phyloP scores from a whole-genome alignment of 2,113 vertebrate genomes.

The Artemisiospiza belli region DNA sequence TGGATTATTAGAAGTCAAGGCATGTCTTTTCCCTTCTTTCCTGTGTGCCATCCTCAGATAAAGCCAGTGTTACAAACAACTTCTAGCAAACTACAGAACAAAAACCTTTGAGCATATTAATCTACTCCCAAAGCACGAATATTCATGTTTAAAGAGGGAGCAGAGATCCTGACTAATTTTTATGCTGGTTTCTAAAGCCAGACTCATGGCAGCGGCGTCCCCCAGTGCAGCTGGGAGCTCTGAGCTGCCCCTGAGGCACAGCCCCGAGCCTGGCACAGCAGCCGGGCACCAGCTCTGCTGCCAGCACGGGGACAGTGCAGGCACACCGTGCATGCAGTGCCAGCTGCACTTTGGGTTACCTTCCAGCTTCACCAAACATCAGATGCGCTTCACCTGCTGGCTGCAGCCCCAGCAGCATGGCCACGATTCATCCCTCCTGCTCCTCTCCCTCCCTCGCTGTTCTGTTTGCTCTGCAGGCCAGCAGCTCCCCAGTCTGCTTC shows the following conservation, averaged over 20 bases:
- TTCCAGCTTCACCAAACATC: rapidly evolving
- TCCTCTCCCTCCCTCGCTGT: not conserved
- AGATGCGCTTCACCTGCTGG: not conserved
- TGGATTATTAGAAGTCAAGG: not conserved
- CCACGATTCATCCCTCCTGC: not conserved
- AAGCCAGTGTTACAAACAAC: not conserved
- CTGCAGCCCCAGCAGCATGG: not conserved
- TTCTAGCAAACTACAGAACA: not conserved
- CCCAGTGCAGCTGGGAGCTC: rapidly evolving
- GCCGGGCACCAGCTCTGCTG: not conserved
- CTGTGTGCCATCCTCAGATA: not conserved
- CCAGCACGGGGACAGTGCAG: not conserved
- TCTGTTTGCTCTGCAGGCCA: not conserved
- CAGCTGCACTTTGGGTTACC: not conserved
- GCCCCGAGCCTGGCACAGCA: not conserved
- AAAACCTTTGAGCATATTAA: not conserved
- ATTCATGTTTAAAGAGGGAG: not conserved
- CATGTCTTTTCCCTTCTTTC: not conserved
- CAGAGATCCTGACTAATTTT: not conserved
- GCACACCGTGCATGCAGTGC: not conserved
- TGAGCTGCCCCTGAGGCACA: rapidly evolving
- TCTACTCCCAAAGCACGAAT: not conserved
- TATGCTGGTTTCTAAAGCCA: not conserved
- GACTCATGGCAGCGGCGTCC: rapidly evolving
- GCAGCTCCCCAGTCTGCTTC: not conserved